These are phyloP conservation scores for Heliconius hortense DNA, from an alignment of 2,888 invertebrate genomes.

Conservation along the genomic window DNA sequence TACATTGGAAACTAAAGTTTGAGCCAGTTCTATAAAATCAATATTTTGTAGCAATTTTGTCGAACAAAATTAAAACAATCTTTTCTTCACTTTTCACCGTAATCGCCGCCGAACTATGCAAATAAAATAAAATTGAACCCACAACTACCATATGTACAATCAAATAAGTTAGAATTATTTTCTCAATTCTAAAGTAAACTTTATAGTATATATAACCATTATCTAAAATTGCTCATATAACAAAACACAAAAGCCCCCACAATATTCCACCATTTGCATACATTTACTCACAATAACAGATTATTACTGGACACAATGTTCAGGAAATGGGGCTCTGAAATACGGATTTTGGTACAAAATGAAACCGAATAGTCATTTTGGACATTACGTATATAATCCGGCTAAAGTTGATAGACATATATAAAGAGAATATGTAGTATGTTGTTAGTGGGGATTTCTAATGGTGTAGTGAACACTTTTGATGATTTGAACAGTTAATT, in stretches of 20 bases:
- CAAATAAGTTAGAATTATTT: neutral
- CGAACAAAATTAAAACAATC: too few relatives aligned
- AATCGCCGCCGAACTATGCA: neutral
- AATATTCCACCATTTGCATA: neutral
- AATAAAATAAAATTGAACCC: neutral
- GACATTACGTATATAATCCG: neutral
- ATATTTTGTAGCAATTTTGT: too few relatives aligned
- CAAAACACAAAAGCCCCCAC: neutral
- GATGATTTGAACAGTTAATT: neutral
- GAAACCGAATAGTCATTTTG: neutral
- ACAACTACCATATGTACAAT: neutral
- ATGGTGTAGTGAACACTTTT: neutral
- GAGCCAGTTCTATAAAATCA: too few relatives aligned
- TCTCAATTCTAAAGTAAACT: too few relatives aligned
- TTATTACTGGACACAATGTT: slow-evolving; percentile 5
- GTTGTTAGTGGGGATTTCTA: neutral
- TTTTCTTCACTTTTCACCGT: too few relatives aligned
- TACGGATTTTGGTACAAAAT: slow-evolving; percentile 12
- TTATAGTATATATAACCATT: neutral
- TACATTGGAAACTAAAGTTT: too few relatives aligned
- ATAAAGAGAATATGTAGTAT: neutral
- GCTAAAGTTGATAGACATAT: neutral
- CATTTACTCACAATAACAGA: slow-evolving; percentile 2
- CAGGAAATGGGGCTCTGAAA: neutral
- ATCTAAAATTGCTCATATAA: neutral